A percentile compares a stretch with the other conserved stretches of the same genome.
Conservation (phyloP, 35 echinoderm and acorn worm genomes). For the Eucidaris tribuloides region DNA sequence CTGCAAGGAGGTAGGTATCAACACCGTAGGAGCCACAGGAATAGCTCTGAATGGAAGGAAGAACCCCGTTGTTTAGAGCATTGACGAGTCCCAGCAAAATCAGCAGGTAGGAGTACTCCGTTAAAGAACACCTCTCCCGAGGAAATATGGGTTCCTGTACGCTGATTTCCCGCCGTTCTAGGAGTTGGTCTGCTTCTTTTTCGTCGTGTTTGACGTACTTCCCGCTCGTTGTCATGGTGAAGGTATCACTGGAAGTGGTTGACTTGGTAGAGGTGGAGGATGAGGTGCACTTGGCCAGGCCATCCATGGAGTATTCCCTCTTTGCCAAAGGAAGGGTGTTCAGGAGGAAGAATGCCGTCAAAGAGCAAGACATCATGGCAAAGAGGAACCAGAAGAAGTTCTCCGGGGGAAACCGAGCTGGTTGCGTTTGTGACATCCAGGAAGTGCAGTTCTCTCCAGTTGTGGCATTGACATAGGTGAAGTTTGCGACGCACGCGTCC, state of each 20-base stretch:
- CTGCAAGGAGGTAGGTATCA: slow-evolving; percentile 69
- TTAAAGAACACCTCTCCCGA: too few relatives aligned
- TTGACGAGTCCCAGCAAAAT: slow-evolving; percentile 51
- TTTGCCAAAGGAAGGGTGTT: slow-evolving; percentile 76
- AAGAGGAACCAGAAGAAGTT: slow-evolving; percentile 74
- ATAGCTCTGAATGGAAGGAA: slow-evolving; percentile 84
- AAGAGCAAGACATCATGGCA: slow-evolving; percentile 58
- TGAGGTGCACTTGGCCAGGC: too few relatives aligned
- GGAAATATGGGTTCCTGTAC: too few relatives aligned
- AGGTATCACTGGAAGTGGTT: slow-evolving; percentile 1
- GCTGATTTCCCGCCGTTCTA: too few relatives aligned
- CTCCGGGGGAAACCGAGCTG: slow-evolving; percentile 63
- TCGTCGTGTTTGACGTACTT: too few relatives aligned
- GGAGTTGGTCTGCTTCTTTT: not conserved
- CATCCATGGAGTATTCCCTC: slow-evolving; percentile 50
- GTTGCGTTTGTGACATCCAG: slow-evolving; percentile 30
- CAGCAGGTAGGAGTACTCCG: slow-evolving; percentile 61
- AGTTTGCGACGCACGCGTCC: slow-evolving; percentile 46
- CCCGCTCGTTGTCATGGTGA: slow-evolving; percentile 33
- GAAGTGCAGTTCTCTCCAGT: slow-evolving; percentile 33
- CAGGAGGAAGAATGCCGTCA: slow-evolving; percentile 48
- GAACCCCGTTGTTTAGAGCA: slow-evolving; percentile 73
- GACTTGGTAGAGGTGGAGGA: slow-evolving; percentile 37
- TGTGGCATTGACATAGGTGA: slow-evolving; percentile 38
- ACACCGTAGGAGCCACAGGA: slow-evolving; percentile 67